These are phyloP conservation scores for Troglohyphantes excavatus DNA, from an alignment of 2,888 invertebrate genomes.

Conservation along the genomic window DNA sequence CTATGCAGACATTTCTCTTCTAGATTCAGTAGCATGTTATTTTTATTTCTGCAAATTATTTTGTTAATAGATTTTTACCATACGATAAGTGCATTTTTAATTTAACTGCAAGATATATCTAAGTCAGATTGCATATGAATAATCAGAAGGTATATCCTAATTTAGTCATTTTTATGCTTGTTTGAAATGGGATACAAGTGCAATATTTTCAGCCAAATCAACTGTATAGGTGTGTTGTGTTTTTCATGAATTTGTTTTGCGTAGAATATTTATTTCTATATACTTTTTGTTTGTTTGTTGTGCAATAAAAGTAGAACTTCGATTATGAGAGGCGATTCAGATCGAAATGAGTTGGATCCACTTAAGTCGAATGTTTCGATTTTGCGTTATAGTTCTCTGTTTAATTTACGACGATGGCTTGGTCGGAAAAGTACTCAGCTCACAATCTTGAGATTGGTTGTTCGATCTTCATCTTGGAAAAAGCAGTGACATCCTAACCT, in stretches of 20 bases:
- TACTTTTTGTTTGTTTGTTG: neutral
- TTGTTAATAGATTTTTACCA: constrained; percentile 12
- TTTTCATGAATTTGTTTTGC: constrained; percentile 6
- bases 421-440: no score
- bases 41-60: neutral
- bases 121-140: neutral
- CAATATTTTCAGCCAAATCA: constrained; percentile 39
- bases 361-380: no score
- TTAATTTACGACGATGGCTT: no score
- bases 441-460: no score
- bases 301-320: neutral
- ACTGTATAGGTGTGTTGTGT: no score
- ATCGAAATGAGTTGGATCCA: no score
- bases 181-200: constrained; percentile 28
- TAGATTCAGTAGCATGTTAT: constrained; percentile 16
- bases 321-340: no score
- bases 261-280: neutral
- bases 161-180: constrained; percentile 26
- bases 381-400: no score
- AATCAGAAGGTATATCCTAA: neutral
- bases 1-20: neutral
- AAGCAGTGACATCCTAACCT: no score
- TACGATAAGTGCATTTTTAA: neutral
- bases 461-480: no score
- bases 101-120: constrained; percentile 6